phyloP scores from a whole-genome alignment of 2,888 invertebrate species.

The Apamea epomidion region DNA sequence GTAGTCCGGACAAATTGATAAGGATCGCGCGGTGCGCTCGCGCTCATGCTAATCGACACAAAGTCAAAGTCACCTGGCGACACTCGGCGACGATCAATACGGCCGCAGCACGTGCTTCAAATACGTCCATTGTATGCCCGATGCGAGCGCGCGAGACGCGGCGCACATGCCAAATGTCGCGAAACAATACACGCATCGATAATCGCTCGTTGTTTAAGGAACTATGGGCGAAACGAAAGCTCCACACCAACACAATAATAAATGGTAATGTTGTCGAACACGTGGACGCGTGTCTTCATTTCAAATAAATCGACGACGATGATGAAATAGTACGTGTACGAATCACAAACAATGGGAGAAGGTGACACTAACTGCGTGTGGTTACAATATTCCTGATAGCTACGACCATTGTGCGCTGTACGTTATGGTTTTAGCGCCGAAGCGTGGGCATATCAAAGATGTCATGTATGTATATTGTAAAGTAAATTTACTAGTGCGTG shows the following conservation, averaged over 20 bases:
- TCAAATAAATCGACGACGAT: conserved; percentile 80
- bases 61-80: conserved; percentile 83
- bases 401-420: conserved; percentile 69
- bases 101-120: conserved; percentile 87
- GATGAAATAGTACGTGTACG: conserved; percentile 82
- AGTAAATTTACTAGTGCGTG: conserved; percentile 66
- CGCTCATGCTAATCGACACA: conserved; percentile 84
- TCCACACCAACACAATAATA: conserved; percentile 79
- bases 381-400: conserved; percentile 72
- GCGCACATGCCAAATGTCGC: conserved; percentile 86
- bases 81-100: conserved; percentile 81
- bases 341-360: conserved; percentile 79
- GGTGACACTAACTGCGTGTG: conserved; percentile 76
- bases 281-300: conserved; percentile 81
- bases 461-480: conserved; percentile 65
- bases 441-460: conserved; percentile 71
- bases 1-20: conserved; percentile 85
- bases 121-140: conserved; percentile 87
- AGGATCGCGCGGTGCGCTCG: conserved; percentile 79
- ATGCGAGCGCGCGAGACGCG: conserved; percentile 82
- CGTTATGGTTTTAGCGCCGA: conserved; percentile 71
- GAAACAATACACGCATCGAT: conserved; percentile 87
- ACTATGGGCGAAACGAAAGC: conserved; percentile 81
- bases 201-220: conserved; percentile 83
- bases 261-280: conserved; percentile 81